Percentiles rank a stretch among this genome's conserved stretches.
These are phyloP conservation scores for Melieria crassipennis DNA, from an alignment of 2,888 invertebrate genomes.

Conservation along the genomic window DNA sequence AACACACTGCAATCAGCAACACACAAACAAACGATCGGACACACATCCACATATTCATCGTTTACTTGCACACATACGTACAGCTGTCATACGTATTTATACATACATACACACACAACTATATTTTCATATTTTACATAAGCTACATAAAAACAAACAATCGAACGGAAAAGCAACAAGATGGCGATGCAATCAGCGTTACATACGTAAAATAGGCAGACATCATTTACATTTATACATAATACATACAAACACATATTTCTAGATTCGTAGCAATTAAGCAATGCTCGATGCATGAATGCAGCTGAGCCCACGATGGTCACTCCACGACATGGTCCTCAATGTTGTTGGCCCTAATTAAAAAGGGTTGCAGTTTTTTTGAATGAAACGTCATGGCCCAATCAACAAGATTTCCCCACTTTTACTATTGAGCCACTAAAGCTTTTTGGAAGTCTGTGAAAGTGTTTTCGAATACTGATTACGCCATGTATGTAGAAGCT, in stretches of 20 bases:
- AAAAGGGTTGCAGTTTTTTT: no score
- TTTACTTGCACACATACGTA: neutral
- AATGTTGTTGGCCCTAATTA: no score
- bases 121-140: neutral
- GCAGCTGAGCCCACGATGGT: no score
- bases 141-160: slow-evolving; percentile 6
- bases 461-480: no score
- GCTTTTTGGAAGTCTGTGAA: no score
- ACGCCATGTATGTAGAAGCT: no score
- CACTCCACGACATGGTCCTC: no score
- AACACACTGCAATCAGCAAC: neutral
- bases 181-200: slow-evolving; percentile 11
- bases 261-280: no score
- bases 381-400: no score
- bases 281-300: no score
- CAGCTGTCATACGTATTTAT: neutral
- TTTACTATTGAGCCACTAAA: no score
- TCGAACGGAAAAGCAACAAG: slow-evolving; percentile 16
- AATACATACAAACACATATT: slow-evolving; percentile 3
- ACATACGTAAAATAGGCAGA: slow-evolving; percentile 12
- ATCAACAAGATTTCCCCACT: no score
- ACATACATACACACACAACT: neutral
- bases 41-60: neutral
- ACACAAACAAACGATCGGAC: neutral
- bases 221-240: slow-evolving; percentile 11